Evolutionary conservation across 2,113 vertebrate species (phyloP), one percentile per base, ranked within the genome.

Genomic region (Dolichallabes microphthalmus): DNA sequence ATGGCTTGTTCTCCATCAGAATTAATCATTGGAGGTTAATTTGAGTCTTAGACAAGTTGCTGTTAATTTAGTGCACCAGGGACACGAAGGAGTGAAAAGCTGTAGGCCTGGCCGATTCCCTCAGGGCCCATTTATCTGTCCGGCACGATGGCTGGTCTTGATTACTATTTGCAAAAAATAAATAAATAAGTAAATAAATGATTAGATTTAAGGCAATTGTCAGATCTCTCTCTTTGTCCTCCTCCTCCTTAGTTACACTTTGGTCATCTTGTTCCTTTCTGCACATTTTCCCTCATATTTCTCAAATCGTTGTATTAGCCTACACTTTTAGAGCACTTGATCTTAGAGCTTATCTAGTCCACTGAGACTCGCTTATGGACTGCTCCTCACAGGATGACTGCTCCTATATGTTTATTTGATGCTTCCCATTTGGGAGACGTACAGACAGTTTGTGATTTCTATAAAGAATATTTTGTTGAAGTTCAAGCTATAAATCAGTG

Each of bases 11-110:
- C 95, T 95, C 95, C 95, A 95, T 97, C 96, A 96, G 95, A 95
- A 97, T 97, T 96, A 96, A 97, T 97, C 96, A 97, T 95, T 93
- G 94, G 94, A 95, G 97, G 95, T 97, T 97, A 96, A 97, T 97
- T 96, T 96, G 96, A 96, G 96, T 96, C 95, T 95, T 95, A 96
- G 96, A 96, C 96, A 96, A 96, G 96, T 97, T 96, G 95, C 95
- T 96, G 95, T 96, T 97, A 96, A 97, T 97, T 96, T 96, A 96
- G 95, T 96, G 94, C 94, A 83, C 94, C 95, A 95, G 95, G 95
- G 94, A 94, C 93, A 94, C 93, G 95, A 90, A 93, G 93, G 92
- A 94, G 94, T 94, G 95, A 94, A 95, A 95, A 94, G 96, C 94
- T 86, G 94, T 94, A 93, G 95, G 93, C 92, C 94, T 91, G 94